phyloP scores from a whole-genome alignment of 2,888 invertebrate species.

The Leptinotarsa tumamoca region DNA sequence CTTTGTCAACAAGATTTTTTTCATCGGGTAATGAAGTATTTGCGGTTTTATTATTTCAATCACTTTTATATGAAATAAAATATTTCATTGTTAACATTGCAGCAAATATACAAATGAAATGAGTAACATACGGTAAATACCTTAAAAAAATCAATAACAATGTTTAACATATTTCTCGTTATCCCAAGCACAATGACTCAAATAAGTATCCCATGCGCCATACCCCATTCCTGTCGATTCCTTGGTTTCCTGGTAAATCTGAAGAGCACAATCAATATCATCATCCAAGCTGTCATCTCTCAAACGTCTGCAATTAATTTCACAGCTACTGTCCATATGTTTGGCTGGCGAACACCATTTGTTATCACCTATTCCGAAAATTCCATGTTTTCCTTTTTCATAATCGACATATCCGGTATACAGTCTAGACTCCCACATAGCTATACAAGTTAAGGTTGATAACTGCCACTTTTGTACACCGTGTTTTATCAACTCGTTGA shows the following conservation, averaged over 20 bases:
- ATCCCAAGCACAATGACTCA: conserved; percentile 30
- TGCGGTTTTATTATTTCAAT: too few relatives aligned
- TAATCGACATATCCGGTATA: conserved; percentile 35
- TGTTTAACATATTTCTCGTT: conserved; percentile 26
- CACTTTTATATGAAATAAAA: too few relatives aligned
- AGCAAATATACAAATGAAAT: too few relatives aligned
- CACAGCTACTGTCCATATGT: conserved; percentile 27
- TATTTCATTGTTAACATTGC: too few relatives aligned
- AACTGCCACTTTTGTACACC: conserved; percentile 39
- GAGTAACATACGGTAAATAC: too few relatives aligned
- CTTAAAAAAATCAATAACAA: conserved; percentile 10
- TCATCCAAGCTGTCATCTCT: conserved; percentile 29
- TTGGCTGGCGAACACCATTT: conserved; percentile 34
- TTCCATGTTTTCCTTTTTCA: conserved; percentile 35
- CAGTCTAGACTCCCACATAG: conserved; percentile 36
- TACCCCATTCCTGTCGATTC: conserved; percentile 29
- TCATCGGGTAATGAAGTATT: too few relatives aligned
- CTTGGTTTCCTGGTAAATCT: conserved; percentile 27
- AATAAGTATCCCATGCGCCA: conserved; percentile 31
- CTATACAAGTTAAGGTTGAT: conserved; percentile 40
- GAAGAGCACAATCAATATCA: conserved; percentile 32
- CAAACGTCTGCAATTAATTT: conserved; percentile 27
- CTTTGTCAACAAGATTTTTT: too few relatives aligned
- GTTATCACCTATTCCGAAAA: conserved; percentile 36
- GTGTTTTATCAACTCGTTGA: conserved; percentile 30